These are phyloP conservation scores for Lepas anatifera DNA, from an alignment of 2,888 invertebrate species.

Conservation along the genomic window DNA sequence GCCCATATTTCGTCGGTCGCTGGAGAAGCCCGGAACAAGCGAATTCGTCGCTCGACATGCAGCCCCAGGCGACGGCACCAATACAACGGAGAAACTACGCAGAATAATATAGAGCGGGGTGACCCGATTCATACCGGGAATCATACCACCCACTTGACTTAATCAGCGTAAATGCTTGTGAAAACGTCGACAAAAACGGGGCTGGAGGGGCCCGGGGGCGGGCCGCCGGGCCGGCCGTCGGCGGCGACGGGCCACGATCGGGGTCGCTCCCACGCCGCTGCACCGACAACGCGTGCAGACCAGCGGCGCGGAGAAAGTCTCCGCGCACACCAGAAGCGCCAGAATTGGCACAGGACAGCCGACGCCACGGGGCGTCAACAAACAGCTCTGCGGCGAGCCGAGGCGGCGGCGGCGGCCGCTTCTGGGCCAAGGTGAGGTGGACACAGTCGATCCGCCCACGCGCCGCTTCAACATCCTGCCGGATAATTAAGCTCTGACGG, in stretches of 20 bases:
- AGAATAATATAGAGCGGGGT: neutral
- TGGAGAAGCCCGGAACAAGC: too few species aligned
- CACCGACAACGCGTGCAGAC: neutral
- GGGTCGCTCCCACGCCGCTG: neutral
- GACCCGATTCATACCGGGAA: neutral
- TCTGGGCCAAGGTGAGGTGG: constrained; percentile 30
- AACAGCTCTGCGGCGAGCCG: constrained; percentile 34
- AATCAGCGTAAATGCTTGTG: neutral
- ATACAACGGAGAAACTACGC: neutral
- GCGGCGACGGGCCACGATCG: neutral
- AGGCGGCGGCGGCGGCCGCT: constrained; percentile 38
- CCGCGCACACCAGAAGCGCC: neutral
- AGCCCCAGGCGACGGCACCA: too few species aligned
- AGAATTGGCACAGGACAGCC: neutral
- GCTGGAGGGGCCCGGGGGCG: neutral
- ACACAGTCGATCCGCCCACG: too few species aligned
- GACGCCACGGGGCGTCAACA: constrained; percentile 30
- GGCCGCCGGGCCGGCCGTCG: neutral
- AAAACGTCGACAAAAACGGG: neutral
- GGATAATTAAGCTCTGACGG: too few species aligned
- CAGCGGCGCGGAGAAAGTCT: neutral
- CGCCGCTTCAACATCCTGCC: too few species aligned
- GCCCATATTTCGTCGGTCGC: too few species aligned
- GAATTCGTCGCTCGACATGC: too few species aligned
- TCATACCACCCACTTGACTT: neutral